Base-by-base conservation (phyloP, 1,140 invertebrate species). In the Hycleus phaleratus region DNA sequence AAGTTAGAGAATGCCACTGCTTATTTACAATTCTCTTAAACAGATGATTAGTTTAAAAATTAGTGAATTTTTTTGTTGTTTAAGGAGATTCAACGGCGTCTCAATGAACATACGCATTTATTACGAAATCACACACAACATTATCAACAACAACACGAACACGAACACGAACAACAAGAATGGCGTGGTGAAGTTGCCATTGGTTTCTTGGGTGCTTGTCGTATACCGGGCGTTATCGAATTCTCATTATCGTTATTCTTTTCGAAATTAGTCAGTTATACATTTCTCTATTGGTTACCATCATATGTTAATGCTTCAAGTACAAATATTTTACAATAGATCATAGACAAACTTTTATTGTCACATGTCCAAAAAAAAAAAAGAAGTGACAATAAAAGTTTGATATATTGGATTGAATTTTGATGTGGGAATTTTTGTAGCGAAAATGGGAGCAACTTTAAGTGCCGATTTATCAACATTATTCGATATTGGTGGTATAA, bases 181-280 rank as follows among this genome's bases (percentile, higher is more conserved):
- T 18, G 48, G 7, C 11, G 25, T 26, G 53, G 56, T 43, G 76
- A 80, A 57, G 81, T 75, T 56, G 87, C 92, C 3, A 87, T 95
- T 58, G 85, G 89, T 50, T 86, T 95, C 59, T 65, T 82, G 0
- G 83, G 82, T 38, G 93, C 93, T 26, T 73, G 93, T 0, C 76
- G 76, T 61, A 94, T 95, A 69, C 92, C 92, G n/a, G 95, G 95
- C 18, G 95, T 98, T 1, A 68, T 95, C 3, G 95, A 97, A 75
- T 98, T 92, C 78, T 94, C 95, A 0, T 70, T 97, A 2, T 93
- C 90, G 39, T 78, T 98, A 38, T 97, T 98, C 74, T 98, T 98
- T 76, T 90, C 93, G n/a, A 98, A 98, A 76, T 79, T 97, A 4
- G 94, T 98, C 50, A 94, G 90, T 71, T 98, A 98, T 71, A 97